These are phyloP conservation scores for Sipunculus nudus DNA, from an alignment of 2,888 invertebrate genomes.

Conservation along the genomic window DNA sequence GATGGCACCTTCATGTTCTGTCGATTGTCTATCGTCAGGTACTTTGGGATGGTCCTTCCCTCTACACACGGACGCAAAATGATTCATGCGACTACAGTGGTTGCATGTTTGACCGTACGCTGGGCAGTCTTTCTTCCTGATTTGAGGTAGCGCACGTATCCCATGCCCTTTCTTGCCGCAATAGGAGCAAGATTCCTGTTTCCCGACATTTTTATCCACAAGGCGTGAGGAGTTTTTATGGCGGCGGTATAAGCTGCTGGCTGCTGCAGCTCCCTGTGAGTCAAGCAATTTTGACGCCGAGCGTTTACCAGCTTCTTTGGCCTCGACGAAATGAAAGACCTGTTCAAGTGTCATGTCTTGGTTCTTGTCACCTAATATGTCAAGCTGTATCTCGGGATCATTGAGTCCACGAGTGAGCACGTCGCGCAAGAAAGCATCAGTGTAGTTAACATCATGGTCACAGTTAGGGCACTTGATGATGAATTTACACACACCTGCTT, in stretches of 20 bases:
- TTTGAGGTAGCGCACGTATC: slow-evolving; percentile 10
- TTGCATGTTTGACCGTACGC: slow-evolving; percentile 37
- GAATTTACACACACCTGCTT: slow-evolving; percentile 39
- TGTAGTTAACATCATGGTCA: slow-evolving; percentile 28
- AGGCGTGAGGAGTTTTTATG: too few relatives aligned
- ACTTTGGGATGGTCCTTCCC: slow-evolving; percentile 19
- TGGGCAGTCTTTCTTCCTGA: slow-evolving; percentile 31
- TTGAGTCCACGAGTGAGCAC: slow-evolving; percentile 21
- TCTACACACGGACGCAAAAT: slow-evolving; percentile 34
- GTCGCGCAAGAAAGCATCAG: slow-evolving; percentile 27
- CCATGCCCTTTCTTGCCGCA: slow-evolving; percentile 44
- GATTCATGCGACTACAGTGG: slow-evolving; percentile 30
- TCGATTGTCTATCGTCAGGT: too few relatives aligned
- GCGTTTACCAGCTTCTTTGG: slow-evolving; percentile 41
- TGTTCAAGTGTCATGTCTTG: slow-evolving; percentile 39
- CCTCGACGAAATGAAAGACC: slow-evolving; percentile 38
- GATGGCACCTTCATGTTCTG: too few relatives aligned
- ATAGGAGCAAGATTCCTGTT: slow-evolving; percentile 23
- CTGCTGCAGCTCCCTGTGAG: slow-evolving; percentile 17
- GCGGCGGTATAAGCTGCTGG: slow-evolving; percentile 24
- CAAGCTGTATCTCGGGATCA: slow-evolving; percentile 35
- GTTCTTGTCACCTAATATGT: slow-evolving; percentile 34
- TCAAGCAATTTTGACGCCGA: slow-evolving; percentile 36
- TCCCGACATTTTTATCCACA: too few relatives aligned
- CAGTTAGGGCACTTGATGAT: slow-evolving; percentile 16